Evolutionary conservation across 2,888 invertebrate genomes (phyloP), one percentile per base, ranked within the genome.

Genomic region (Agrotis exclamationis): DNA sequence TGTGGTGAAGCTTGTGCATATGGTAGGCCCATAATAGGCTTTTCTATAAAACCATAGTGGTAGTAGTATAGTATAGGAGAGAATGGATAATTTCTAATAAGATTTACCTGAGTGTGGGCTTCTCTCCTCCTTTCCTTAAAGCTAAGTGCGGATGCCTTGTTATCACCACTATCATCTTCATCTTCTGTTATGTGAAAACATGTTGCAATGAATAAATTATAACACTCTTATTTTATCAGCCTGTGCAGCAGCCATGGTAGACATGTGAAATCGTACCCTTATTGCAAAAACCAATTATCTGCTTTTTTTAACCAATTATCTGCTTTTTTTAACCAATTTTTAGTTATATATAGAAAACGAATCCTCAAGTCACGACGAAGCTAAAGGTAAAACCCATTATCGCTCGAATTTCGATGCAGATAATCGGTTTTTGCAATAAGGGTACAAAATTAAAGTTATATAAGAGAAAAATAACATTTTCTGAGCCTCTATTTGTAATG

Each of bases 61-160:
- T 39, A 9, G 33, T 33, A 33, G 39, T 39, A 11, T 11, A 11
- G 11, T 11, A 39, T 39, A 11, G 9, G 11, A 2, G 39, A 33
- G 1, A 0, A 56, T 16, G 18, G 13, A 58, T 28, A 28, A 5
- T 45, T 48, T 13, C 24, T 4, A 11, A 33, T 33, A 59, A 54
- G 2, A 57, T 24, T 57, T 87, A 96, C 96, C 93, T 96, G 97
- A 0, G 99, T 99, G 91, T 99, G 99, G 7, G 99, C 99, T 93
- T 99, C 99, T 77, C 99, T 96, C 67, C 99, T 97, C 50, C 99
- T 96, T 89, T 99, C 99, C 92, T 99, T 99, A 92, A 99, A 99
- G 89, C 98, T 99, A 72, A 98, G 94, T 3, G 98, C 94, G 75
- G 96, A 96, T 33, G 96, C 94, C 86, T 95, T 96, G 84, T 96